Conservation (phyloP, 30 jellyfish, hydroid and myxozoan genomes). For the Rhopilema esculentum region DNA sequence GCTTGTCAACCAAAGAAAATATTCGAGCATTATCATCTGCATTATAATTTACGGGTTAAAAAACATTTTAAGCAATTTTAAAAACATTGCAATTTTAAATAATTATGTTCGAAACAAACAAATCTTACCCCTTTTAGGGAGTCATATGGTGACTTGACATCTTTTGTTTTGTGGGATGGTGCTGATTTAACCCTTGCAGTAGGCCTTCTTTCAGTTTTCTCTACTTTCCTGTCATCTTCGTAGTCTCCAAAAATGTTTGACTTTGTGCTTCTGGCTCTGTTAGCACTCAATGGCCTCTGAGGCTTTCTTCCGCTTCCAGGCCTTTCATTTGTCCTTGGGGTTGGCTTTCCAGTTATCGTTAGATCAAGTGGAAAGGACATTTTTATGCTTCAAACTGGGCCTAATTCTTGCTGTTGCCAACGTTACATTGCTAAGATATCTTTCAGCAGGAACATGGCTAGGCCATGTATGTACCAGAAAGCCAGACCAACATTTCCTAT, state of each 20-base stretch:
- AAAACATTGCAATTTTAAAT: too few species aligned
- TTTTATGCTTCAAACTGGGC: not conserved
- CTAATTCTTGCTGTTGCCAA: not conserved
- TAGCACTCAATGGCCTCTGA: slow-evolving; percentile 75
- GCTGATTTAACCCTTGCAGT: slow-evolving; percentile 61
- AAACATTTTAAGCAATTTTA: too few species aligned
- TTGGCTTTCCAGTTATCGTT: slow-evolving; percentile 83
- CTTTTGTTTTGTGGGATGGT: slow-evolving; percentile 17
- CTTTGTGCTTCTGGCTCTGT: slow-evolving; percentile 58
- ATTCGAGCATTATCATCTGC: too few species aligned
- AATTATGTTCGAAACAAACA: too few species aligned
- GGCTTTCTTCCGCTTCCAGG: slow-evolving; percentile 78
- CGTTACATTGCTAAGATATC: not conserved
- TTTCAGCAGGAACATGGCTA: not conserved
- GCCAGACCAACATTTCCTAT: slow-evolving; percentile 1
- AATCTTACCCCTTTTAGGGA: slow-evolving; percentile 27
- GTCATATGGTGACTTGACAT: not conserved
- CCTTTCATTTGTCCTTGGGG: slow-evolving; percentile 77
- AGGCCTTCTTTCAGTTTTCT: slow-evolving; percentile 32
- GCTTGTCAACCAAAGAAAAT: too few species aligned
- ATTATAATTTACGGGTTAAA: too few species aligned
- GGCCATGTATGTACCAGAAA: not conserved
- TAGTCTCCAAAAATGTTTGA: slow-evolving; percentile 69
- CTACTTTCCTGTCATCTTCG: slow-evolving; percentile 11
- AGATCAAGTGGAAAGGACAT: slow-evolving; percentile 81